Evolutionary conservation across 2,888 invertebrate species (phyloP).

Genomic region (Xanthia icteritia): DNA sequence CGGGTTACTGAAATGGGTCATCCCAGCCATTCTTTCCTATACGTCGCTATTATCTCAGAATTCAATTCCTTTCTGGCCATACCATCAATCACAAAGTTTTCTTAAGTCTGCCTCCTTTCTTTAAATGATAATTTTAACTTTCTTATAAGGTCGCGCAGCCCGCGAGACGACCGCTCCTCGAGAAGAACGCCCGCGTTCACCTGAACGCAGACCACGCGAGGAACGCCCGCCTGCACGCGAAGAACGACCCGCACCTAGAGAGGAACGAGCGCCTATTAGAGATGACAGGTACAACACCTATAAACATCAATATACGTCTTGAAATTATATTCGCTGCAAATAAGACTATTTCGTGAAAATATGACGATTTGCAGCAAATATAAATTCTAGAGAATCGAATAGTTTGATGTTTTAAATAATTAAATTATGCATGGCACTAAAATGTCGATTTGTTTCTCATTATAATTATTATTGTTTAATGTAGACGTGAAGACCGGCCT

Average conservation of each 20-base stretch:
- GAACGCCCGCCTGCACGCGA: conserved; percentile 73
- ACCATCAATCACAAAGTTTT: neutral
- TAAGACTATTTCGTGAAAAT: neutral
- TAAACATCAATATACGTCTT: neutral
- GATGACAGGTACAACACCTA: conserved; percentile 62
- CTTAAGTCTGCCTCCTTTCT: neutral
- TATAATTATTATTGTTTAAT: neutral
- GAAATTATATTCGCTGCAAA: neutral
- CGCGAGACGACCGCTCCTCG: conserved; percentile 66
- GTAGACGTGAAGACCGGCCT: conserved; percentile 41
- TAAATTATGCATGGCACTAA: too few species aligned
- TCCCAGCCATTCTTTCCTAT: too few species aligned
- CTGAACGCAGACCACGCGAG: conserved; percentile 72
- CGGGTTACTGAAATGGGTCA: neutral
- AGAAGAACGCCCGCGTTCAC: conserved; percentile 76
- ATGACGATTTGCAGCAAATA: neutral
- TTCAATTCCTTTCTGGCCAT: neutral
- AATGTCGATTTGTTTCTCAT: too few species aligned
- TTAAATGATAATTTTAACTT: neutral
- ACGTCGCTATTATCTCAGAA: neutral
- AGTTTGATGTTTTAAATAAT: neutral
- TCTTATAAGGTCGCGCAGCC: conserved; percentile 67
- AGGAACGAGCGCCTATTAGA: conserved; percentile 59
- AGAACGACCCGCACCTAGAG: conserved; percentile 68
- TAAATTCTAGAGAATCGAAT: neutral